Percentiles rank a stretch among this genome's conserved stretches.
Evolutionary conservation across 2,797 vertebrate species (phyloP).

Genomic region (Eremophila alpestris): DNA sequence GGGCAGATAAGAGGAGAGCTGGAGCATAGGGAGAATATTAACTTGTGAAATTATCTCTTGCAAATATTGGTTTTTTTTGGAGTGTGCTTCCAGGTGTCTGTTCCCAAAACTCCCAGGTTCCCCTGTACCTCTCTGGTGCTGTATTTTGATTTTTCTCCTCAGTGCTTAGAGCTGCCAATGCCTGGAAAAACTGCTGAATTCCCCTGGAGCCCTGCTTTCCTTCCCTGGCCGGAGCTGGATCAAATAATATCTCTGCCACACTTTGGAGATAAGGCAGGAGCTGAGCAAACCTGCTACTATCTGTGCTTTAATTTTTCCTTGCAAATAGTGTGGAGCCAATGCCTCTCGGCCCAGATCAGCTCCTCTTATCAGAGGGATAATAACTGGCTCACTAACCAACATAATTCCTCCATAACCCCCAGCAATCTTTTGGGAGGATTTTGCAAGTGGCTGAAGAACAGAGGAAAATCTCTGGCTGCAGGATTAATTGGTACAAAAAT

Average conservation of each 20-base stretch:
- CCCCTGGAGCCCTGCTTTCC: neutral
- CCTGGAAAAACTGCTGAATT: neutral
- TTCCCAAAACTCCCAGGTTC: neutral
- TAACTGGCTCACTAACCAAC: slow-evolving; percentile 45
- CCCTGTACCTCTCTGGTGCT: fast-evolving
- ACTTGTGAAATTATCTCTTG: neutral
- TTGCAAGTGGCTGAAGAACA: slow-evolving; percentile 26
- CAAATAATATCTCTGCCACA: neutral
- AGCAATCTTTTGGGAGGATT: slow-evolving; percentile 34
- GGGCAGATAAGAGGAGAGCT: neutral
- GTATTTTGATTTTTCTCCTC: neutral
- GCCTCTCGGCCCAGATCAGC: neutral
- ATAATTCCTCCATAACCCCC: slow-evolving; percentile 43
- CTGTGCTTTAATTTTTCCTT: neutral
- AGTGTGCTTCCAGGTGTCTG: neutral
- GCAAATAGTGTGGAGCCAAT: neutral
- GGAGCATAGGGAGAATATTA: neutral
- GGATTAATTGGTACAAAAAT: slow-evolving; percentile 12
- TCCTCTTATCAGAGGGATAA: slow-evolving; percentile 55
- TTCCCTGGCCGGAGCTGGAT: neutral
- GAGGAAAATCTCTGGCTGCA: neutral
- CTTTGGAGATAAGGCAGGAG: slow-evolving; percentile 35
- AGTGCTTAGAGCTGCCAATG: neutral
- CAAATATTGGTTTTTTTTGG: neutral
- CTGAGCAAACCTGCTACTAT: slow-evolving; percentile 21